Evolutionary conservation across 2,797 vertebrate genomes (phyloP).

Genomic region (Acropternis orthonyx): DNA sequence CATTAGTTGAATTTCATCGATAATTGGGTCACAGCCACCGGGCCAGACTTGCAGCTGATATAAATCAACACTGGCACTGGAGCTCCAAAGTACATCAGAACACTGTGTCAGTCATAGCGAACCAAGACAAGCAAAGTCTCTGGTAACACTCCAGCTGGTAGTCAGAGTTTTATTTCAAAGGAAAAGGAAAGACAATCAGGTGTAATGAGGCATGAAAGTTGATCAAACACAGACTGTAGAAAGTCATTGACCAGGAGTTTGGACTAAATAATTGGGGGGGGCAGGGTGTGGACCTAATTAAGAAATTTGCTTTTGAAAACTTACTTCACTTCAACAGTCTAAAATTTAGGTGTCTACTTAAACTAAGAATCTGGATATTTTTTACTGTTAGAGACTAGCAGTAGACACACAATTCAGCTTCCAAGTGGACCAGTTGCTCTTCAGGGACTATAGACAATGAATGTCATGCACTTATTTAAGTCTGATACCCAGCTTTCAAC

Average conservation of each 20-base stretch:
- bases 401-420: neutral
- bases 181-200: neutral
- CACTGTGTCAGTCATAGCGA: neutral
- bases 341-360: neutral
- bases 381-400: neutral
- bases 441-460: neutral
- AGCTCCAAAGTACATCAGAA: neutral
- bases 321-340: neutral
- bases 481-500: neutral
- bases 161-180: neutral
- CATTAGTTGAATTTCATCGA: neutral
- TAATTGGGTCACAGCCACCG: neutral
- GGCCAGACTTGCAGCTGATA: neutral
- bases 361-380: neutral
- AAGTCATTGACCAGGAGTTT: neutral
- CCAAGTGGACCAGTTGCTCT: neutral
- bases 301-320: neutral
- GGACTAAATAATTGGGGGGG: rapidly evolving
- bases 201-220: neutral
- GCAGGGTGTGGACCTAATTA: neutral
- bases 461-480: neutral
- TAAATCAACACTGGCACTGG: neutral
- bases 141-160: neutral
- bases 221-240: neutral
- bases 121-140: neutral